A percentile compares a stretch with the other conserved stretches of the same genome.
These are phyloP conservation scores for Alosa sapidissima DNA, from an alignment of 2,797 vertebrate species.

Conservation along the genomic window DNA sequence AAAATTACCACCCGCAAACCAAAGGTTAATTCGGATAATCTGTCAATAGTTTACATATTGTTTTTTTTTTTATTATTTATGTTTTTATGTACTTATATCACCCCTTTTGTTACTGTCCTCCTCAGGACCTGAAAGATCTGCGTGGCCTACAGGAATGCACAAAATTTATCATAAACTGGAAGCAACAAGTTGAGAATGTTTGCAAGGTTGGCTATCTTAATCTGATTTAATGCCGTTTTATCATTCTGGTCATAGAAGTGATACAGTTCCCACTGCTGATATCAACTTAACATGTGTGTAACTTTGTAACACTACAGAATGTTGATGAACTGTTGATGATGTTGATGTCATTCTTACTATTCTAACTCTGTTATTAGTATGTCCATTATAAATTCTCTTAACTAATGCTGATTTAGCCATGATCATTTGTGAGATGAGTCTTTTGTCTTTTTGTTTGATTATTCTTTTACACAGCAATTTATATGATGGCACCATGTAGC, in stretches of 20 bases:
- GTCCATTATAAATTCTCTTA: too few species aligned
- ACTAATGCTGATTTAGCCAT: too few species aligned
- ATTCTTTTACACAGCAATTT: too few species aligned
- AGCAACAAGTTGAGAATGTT: slow-evolving; percentile 46
- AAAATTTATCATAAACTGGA: slow-evolving; percentile 53
- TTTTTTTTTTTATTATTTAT: background rate
- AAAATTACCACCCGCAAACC: slow-evolving; percentile 26
- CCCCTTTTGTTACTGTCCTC: background rate
- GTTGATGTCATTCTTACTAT: too few species aligned
- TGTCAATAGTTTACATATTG: background rate
- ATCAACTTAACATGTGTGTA: background rate
- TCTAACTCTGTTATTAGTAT: too few species aligned
- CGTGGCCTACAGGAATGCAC: slow-evolving; percentile 53
- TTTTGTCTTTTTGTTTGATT: too few species aligned
- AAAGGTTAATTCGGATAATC: slow-evolving; percentile 38
- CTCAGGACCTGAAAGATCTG: slow-evolving; percentile 48
- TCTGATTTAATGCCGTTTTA: background rate
- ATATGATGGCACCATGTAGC: too few species aligned
- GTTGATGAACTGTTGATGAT: too few species aligned
- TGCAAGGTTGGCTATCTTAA: slow-evolving; percentile 33
- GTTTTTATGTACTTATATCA: background rate
- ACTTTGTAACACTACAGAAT: too few species aligned
- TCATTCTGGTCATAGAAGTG: background rate
- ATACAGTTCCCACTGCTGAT: background rate
- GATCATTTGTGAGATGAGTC: too few species aligned